Evolutionary conservation across 2,797 vertebrate species (phyloP).

Genomic region (Leptatherina wallacei): DNA sequence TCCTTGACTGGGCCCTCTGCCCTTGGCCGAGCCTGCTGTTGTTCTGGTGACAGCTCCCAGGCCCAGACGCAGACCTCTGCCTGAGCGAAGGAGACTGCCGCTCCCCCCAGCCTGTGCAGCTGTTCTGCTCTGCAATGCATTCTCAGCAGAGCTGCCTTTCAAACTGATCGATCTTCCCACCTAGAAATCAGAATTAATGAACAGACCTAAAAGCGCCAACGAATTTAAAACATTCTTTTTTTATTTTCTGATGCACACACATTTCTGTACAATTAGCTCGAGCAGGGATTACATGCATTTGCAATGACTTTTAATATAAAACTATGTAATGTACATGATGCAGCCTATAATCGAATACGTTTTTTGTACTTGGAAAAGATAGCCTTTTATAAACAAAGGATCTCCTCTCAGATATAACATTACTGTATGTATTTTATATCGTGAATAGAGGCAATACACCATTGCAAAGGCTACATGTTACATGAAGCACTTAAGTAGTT

Average conservation of each 20-base stretch:
- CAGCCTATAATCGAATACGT: no score
- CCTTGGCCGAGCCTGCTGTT: slow-evolving; percentile 73
- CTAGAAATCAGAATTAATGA: slow-evolving; percentile 54
- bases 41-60: slow-evolving; percentile 79
- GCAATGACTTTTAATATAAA: background rate
- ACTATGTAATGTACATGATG: no score
- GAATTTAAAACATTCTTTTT: background rate
- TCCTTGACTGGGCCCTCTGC: slow-evolving; percentile 85
- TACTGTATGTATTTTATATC: background rate
- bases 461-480: background rate
- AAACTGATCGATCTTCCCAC: slow-evolving; percentile 60
- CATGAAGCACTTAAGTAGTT: slow-evolving; percentile 14
- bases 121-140: slow-evolving; percentile 68
- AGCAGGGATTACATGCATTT: background rate
- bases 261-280: background rate
- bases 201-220: background rate
- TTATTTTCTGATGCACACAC: background rate
- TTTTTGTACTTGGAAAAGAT: background rate
- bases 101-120: slow-evolving; percentile 81
- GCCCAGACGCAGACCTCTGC: slow-evolving; percentile 86
- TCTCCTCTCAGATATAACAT: background rate
- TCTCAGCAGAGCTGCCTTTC: slow-evolving; percentile 67
- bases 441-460: slow-evolving; percentile 9
- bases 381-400: background rate
- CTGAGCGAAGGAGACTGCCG: slow-evolving; percentile 89